Conservation (phyloP, 2,888 invertebrate species). For the Alloscopus bannaensis region DNA sequence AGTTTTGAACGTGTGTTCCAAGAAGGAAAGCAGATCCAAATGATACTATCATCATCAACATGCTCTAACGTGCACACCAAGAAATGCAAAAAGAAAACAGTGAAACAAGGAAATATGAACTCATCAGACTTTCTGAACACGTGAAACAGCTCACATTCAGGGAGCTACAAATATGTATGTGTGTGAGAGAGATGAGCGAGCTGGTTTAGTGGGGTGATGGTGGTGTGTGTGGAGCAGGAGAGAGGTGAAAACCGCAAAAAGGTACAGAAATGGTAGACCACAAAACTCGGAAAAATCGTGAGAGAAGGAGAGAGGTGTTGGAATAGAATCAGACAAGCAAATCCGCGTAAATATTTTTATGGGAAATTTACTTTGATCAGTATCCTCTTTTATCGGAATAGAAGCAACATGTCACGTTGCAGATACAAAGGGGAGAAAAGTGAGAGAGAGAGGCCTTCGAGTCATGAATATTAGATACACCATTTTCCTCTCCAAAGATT, state of each 20-base stretch:
- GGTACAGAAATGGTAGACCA: conserved; percentile 41
- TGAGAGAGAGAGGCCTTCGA: background rate
- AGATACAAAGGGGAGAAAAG: too few relatives aligned
- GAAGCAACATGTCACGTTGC: conserved; percentile 38
- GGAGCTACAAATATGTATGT: background rate
- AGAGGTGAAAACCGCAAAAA: conserved; percentile 37
- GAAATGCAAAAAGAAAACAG: background rate
- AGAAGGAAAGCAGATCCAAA: background rate
- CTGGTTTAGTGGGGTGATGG: background rate
- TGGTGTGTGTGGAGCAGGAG: conserved; percentile 8
- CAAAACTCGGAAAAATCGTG: conserved; percentile 33
- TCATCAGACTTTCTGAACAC: conserved; percentile 60
- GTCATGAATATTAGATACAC: conserved; percentile 25
- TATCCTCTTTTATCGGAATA: conserved; percentile 34
- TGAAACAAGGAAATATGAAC: conserved; percentile 27
- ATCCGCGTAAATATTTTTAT: conserved; percentile 66
- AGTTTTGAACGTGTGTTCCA: too few relatives aligned
- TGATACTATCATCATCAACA: too few relatives aligned
- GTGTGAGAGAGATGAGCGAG: background rate
- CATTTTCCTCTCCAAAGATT: too few relatives aligned
- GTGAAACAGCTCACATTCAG: conserved; percentile 61
- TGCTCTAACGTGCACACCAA: background rate
- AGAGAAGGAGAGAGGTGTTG: conserved; percentile 38
- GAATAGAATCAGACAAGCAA: conserved; percentile 65
- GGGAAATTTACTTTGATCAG: conserved; percentile 65